Base-by-base conservation (phyloP, 1,140 invertebrate genomes). In the Heliconius melpomene region DNA sequence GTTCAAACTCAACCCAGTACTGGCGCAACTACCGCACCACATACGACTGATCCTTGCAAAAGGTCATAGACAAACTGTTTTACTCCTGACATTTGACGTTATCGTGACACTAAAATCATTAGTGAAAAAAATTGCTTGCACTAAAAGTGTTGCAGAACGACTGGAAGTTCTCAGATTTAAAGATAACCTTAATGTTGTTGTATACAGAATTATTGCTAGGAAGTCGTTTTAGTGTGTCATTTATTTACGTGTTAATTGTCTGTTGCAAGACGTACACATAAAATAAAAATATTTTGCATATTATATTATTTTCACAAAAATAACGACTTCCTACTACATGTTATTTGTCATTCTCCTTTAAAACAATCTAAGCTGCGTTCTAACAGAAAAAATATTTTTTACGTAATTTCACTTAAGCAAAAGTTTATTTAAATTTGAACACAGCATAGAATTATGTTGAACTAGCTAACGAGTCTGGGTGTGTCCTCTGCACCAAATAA, bases 401-500 rank as follows among this genome's bases (percentile, higher is more conserved):
- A 13, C 13, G 13, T 13, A 46, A 13, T 46, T 46, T 46, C 40
- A 46, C 91, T 82, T 78, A 87, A 88, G 87, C 91, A 82, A 84
- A 80, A 84, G 71, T 75, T 85, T 83, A 81, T 70, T 81, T 84
- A 85, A 78, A 75, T 83, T 81, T 81, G 82, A 93, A 89, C 89
- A 87, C 81, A 83, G 90, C 91, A 88, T 82, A 85, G 90, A 86
- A 87, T 88, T 91, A 90, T 87, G 85, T 87, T 76, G 72, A 78
- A 74, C 74, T 29, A 79, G 88, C 87, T 93, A 92, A 91, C 90
- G 87, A 93, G 88, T 91, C 83, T 89, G 90, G 91, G 91, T 90
- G 91, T 92, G 91, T 91, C 87, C 85, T 82, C 81, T 89, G 90
- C 85, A 90, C 90, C 90, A 91, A 89, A 93, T 91, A 91, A 89